phyloP scores from a whole-genome alignment of 2,797 vertebrate species.

The Phrynocephalus vlangalii region DNA sequence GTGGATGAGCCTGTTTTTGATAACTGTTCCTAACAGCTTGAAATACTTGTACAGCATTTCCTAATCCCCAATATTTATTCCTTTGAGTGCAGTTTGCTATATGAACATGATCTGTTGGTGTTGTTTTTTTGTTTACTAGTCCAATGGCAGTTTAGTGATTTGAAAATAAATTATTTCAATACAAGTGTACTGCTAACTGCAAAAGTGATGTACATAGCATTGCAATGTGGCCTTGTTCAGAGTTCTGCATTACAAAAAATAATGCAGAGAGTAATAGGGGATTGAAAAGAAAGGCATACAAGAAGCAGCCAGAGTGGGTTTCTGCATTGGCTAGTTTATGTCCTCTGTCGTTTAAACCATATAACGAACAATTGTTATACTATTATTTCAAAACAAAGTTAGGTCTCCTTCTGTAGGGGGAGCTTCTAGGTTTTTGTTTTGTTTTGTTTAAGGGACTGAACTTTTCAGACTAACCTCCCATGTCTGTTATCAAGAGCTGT shows the following conservation, averaged over 20 bases:
- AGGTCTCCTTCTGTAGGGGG: neutral
- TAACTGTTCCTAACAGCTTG: conserved; percentile 23
- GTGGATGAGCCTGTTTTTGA: conserved; percentile 15
- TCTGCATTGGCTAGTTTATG: conserved; percentile 34
- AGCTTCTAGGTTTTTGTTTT: neutral
- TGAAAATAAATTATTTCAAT: neutral
- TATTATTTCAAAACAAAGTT: neutral
- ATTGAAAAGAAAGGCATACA: neutral
- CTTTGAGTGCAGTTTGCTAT: neutral
- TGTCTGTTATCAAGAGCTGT: conserved; percentile 16
- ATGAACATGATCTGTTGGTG: neutral
- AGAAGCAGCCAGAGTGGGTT: neutral
- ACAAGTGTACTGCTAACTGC: neutral
- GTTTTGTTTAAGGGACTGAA: neutral
- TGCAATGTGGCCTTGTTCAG: neutral
- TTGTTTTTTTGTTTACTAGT: neutral
- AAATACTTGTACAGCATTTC: conserved; percentile 23
- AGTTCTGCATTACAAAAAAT: neutral
- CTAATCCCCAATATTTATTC: conserved; percentile 21
- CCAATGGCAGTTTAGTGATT: neutral
- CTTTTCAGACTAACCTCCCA: conserved; percentile 26
- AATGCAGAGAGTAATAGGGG: neutral
- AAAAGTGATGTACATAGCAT: neutral
- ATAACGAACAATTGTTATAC: neutral
- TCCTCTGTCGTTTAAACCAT: neutral